phyloP scores from a whole-genome alignment of 2,113 vertebrate species.

The Carollia perspicillata region DNA sequence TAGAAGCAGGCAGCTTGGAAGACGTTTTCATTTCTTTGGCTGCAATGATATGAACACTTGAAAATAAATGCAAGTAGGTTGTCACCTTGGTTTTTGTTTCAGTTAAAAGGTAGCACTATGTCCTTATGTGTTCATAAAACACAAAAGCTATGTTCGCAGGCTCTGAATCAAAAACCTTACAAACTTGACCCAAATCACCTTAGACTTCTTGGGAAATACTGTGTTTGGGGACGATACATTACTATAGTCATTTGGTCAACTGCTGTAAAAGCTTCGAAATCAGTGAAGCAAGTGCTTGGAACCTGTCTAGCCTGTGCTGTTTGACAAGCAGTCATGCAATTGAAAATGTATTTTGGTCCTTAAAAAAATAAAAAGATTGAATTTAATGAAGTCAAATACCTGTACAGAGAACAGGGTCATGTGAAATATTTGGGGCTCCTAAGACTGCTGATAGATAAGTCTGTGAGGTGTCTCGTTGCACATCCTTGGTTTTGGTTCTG shows the following conservation, averaged over 20 bases:
- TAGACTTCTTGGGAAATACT: constrained; percentile 52
- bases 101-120: constrained; percentile 45
- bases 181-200: constrained; percentile 37
- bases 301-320: constrained; percentile 6
- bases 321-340: constrained; percentile 48
- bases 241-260: background rate
- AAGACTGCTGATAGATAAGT: background rate
- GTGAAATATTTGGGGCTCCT: background rate
- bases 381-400: background rate
- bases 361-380: background rate
- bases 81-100: constrained; percentile 54
- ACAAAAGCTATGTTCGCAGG: constrained; percentile 40
- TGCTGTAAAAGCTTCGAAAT: constrained; percentile 13
- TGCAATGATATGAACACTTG: constrained; percentile 52
- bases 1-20: constrained; percentile 37
- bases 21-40: constrained; percentile 37
- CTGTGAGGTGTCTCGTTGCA: background rate
- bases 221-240: constrained; percentile 2
- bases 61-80: constrained; percentile 21
- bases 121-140: background rate
- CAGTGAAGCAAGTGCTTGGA: background rate
- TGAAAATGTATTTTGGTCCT: constrained; percentile 35
- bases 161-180: constrained; percentile 49
- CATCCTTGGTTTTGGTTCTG: background rate
- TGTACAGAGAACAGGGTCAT: background rate